phyloP scores from a whole-genome alignment of 2,797 vertebrate genomes.

The Onychomys torridus region DNA sequence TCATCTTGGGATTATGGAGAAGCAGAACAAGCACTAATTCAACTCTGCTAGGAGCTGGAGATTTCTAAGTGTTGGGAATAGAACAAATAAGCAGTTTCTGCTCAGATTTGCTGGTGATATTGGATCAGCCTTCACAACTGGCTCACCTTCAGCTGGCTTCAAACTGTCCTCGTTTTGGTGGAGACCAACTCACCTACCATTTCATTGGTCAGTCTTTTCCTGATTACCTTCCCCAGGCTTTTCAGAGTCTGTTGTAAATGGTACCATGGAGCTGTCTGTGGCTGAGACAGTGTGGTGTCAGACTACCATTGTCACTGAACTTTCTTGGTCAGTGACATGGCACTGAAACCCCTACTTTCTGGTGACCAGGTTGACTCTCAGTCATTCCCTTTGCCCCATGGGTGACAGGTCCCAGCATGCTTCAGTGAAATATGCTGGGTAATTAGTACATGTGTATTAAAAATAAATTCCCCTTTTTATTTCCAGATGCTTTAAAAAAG shows the following conservation, averaged over 20 bases:
- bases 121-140: background rate
- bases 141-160: background rate
- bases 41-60: background rate
- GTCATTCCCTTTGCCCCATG: background rate
- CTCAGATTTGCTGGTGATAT: background rate
- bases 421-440: background rate
- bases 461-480: background rate
- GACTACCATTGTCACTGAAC: background rate
- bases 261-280: background rate
- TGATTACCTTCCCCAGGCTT: background rate
- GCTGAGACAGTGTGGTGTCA: fast-evolving
- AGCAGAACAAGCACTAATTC: background rate
- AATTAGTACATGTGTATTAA: background rate
- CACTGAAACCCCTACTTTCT: background rate
- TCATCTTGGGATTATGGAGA: background rate
- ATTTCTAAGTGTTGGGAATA: background rate
- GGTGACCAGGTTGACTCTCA: background rate
- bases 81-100: background rate
- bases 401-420: background rate
- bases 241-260: background rate
- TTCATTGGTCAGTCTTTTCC: background rate
- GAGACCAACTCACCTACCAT: background rate
- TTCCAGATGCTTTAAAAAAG: background rate
- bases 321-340: background rate
- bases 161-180: background rate